Evolutionary conservation across 1,140 invertebrate genomes (phyloP), one percentile per base, ranked within the genome.

Genomic region (Asbolus verrucosus): DNA sequence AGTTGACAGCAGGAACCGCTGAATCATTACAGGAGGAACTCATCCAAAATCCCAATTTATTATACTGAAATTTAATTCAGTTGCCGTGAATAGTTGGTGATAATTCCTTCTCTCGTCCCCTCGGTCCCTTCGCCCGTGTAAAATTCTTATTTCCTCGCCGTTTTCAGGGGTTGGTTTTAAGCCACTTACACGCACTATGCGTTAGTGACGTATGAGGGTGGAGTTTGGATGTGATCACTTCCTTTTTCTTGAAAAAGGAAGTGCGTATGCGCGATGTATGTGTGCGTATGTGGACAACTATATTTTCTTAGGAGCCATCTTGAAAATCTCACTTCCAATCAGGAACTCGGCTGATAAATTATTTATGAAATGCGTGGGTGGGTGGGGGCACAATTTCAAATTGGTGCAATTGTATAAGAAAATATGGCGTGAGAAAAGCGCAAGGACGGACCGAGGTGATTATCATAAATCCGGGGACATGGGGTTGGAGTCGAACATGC

Each of bases 261-360:
- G 27, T 21, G 61, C 36, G 61, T 63, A 63, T 63, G 61, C 61
- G 61, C 61, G 33, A 63, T 36, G 39, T 63, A 63, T 63, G 61
- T 63, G 61, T 63, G 61, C 61, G 61, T 63, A 41, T 63, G 39
- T 63, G 39, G 61, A 63, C 39, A 39, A 27, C 16, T 41, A 24
- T 24, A 63, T 63, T 63, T 63, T 63, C 61, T 63, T 63, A 39
- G 61, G 36, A 41, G 61, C 61, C 61, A 63, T 63, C 39, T 63
- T 63, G 61, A 41, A 63, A 63, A 63, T 39, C 61, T 13, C 61
- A 41, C 61, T 63, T 63, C 61, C 61, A 63, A 63, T 63, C 19
- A 41, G 33, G 36, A 13, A n/a, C n/a, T 2, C 61, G 33, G 14
- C 18, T 41, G 33, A 63, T 63, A 63, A 63, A 63, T 63, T 24